Evolutionary conservation across 2,797 vertebrate species (phyloP), one percentile per base, ranked within the genome.

Genomic region (Cygnus olor): DNA sequence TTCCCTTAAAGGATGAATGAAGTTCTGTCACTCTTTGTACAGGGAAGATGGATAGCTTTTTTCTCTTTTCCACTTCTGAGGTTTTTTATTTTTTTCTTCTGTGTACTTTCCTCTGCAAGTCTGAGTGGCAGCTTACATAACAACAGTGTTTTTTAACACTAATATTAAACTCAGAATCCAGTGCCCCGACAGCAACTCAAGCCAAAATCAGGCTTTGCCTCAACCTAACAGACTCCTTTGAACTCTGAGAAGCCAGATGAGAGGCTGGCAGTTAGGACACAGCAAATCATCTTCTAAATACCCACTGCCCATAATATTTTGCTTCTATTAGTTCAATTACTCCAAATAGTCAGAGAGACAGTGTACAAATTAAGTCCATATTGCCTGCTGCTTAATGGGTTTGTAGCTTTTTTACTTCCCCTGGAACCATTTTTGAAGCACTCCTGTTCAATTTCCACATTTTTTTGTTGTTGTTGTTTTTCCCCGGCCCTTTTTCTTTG

Each of bases 61-160:
- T 77, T 36, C 19, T 88, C 32, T 92, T 69, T 80, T 94, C 51
- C 47, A 85, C 47, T 85, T 57, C 90, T 42, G 64, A 57, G 6
- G n/a, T 78, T 91, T 91, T 78, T 65, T 27, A 61, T 74, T 93
- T 87, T 94, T 90, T 94, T 91, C 83, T 66, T 88, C 42, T 64
- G n/a, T 56, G 38, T 93, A 82, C 80, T 93, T 94, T 94, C 34
- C 60, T 84, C 24, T 60, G 11, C 53, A 85, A 87, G 19, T 68
- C 71, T 92, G 88, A 93, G 38, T 91, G 78, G 53, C 88, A 94
- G 51, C 68, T 95, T 96, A 85, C 34, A 7, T 95, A 97, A 92
- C 51, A 70, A 47, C 16, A 66, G 1, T 70, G 32, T 16, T 58
- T 80, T 40, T 90, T 88, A 25, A 87, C 82, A 79, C 34, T 85